Evolutionary conservation across 2,888 invertebrate species (phyloP).

Genomic region (Macropis europaea): DNA sequence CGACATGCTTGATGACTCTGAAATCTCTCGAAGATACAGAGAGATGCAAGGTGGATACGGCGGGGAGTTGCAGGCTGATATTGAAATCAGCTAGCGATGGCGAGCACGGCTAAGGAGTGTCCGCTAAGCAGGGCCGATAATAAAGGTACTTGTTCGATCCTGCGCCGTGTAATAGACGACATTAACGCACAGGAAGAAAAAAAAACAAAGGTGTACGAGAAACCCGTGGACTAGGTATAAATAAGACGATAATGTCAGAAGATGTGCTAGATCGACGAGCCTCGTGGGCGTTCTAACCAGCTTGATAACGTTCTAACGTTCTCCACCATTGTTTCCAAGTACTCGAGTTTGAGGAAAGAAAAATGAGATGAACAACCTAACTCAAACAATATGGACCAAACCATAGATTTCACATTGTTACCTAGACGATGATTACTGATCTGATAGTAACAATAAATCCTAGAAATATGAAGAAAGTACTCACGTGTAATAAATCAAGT

Average conservation of each 20-base stretch:
- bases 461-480: too few species aligned
- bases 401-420: too few species aligned
- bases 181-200: conserved; percentile 27
- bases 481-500: too few species aligned
- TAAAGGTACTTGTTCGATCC: conserved; percentile 32
- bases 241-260: conserved; percentile 48
- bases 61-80: conserved; percentile 14
- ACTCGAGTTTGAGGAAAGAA: not conserved
- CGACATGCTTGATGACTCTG: not conserved
- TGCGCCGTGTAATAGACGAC: conserved; percentile 45
- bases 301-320: conserved; percentile 19
- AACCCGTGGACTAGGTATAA: conserved; percentile 27
- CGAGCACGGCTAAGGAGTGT: not conserved
- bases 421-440: too few species aligned
- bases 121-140: conserved; percentile 30
- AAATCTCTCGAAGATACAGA: not conserved
- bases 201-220: conserved; percentile 20
- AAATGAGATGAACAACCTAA: too few species aligned
- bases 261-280: conserved; percentile 46
- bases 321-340: conserved; percentile 21
- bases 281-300: conserved; percentile 34
- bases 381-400: too few species aligned
- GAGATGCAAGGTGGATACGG: not conserved
- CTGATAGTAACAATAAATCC: too few species aligned
- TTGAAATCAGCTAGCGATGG: conserved; percentile 25